Conservation (phyloP, 2,797 vertebrate genomes). For the Spinus pinus region DNA sequence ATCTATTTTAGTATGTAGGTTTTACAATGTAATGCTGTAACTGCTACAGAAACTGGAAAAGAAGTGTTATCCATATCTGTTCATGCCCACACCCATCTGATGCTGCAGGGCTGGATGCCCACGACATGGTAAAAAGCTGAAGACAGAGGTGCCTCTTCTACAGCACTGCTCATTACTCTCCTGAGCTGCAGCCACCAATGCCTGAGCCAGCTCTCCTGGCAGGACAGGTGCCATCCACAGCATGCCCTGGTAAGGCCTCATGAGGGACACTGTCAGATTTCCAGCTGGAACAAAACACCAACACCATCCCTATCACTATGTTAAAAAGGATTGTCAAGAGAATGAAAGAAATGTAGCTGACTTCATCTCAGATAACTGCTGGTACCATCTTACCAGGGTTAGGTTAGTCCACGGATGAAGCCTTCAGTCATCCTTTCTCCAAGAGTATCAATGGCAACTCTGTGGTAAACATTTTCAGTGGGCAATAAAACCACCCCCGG, state of each 20-base stretch:
- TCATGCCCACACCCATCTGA: background rate
- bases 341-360: background rate
- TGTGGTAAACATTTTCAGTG: background rate
- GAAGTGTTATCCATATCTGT: background rate
- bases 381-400: background rate
- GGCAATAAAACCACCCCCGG: background rate
- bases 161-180: background rate
- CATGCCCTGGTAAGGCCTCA: background rate
- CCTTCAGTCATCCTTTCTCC: background rate
- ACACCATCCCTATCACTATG: accelerated
- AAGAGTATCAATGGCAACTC: background rate
- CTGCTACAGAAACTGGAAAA: background rate
- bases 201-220: background rate
- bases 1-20: background rate
- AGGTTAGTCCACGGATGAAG: background rate
- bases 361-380: background rate
- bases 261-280: background rate
- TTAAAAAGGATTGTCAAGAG: background rate
- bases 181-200: background rate
- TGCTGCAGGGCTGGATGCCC: background rate
- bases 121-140: accelerated
- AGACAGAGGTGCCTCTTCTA: background rate
- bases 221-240: background rate
- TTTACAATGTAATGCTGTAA: background rate
- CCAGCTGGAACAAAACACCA: background rate